phyloP scores from a whole-genome alignment of 2,797 vertebrate species.

The Coccyzus lansbergi region DNA sequence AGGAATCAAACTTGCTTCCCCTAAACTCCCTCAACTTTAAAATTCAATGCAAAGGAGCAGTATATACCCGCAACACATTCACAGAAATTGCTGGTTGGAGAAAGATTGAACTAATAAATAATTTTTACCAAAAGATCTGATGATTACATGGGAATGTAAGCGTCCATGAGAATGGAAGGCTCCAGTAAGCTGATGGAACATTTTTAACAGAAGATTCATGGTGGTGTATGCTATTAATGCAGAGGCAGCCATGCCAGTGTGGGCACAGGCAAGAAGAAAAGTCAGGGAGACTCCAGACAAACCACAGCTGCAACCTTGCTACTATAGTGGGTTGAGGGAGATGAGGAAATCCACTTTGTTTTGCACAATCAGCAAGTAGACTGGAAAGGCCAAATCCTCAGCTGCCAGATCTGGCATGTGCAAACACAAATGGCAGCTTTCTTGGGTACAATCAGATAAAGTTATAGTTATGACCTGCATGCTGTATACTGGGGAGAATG shows the following conservation, averaged over 20 bases:
- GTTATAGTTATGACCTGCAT: background rate
- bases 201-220: background rate
- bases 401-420: background rate
- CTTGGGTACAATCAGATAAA: background rate
- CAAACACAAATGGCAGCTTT: background rate
- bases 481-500: background rate
- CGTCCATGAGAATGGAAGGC: background rate
- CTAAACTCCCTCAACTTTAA: background rate
- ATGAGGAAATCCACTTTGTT: background rate
- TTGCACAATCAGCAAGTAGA: background rate
- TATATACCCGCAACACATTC: background rate
- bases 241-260: background rate
- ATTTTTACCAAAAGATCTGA: background rate
- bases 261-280: background rate
- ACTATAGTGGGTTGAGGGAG: fast-evolving
- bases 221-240: background rate
- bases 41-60: background rate
- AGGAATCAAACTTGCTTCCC: background rate
- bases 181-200: background rate
- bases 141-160: background rate
- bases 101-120: background rate
- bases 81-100: background rate
- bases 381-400: background rate
- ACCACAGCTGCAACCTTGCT: background rate
- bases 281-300: too few relatives aligned